Evolutionary conservation across 2,797 vertebrate species (phyloP), one percentile per base, ranked within the genome.

Genomic region (Pelochelys cantorii): DNA sequence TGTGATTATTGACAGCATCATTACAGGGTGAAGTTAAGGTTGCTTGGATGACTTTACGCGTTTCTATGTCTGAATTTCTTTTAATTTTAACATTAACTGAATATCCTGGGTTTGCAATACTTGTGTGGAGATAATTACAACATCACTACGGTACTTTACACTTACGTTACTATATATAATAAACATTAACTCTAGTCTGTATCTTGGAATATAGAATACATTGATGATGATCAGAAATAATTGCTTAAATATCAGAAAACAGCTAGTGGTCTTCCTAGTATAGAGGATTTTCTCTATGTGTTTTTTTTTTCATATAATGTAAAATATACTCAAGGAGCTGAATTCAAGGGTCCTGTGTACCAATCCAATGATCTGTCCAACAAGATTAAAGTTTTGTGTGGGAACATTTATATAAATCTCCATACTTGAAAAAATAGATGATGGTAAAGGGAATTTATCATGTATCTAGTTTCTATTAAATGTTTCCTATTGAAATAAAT

Each of bases 401-500:
- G n/a, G 8, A 65, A 92, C 78, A 42, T 22, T 1, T 31, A 79
- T 5, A 80, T 20, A 65, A 1, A 83, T 83, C 59, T 55, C 59
- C 17, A 53, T 88, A 48, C 5, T 85, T 4, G 54, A 68, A 65
- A 48, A 81, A 94, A 89, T 5, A 74, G 71, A 74, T 74, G 68
- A 74, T 11, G 34, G 34, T 22, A 74, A 74, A 22, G 71, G 34
- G 22, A 74, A 42, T 42, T 23, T 74, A 25, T 25, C 34, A 34
- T 12, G 4, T 42, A 25, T 11, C 23, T 34, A 74, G 8, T 11
- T 23, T 42, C 37, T 37, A 13, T 74, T 23, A 42, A 57, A 31
- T 77, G 56, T 93, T 48, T n/a, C 53, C 88, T 81, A 55, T 85
- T 79, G 68, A 78, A 87, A 77, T 81, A 91, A 93, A 84, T 57